Percentiles rank a stretch among this genome's conserved stretches.
Conservation (phyloP, 2,113 vertebrate genomes). For the Leuciscus idus region DNA sequence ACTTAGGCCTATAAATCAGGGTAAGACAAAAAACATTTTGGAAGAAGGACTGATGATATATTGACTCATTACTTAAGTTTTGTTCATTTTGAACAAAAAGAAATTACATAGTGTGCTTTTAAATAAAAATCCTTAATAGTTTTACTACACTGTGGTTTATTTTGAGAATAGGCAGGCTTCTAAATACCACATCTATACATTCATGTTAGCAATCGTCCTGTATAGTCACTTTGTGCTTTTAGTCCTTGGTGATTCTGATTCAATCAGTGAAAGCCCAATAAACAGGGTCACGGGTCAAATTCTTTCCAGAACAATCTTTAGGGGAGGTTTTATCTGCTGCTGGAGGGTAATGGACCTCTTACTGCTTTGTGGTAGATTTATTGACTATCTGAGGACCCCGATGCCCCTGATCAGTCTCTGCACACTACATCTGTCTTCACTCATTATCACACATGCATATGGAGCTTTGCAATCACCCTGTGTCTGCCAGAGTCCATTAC, state of each 20-base stretch:
- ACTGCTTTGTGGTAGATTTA: conserved; percentile 49
- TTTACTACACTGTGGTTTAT: background rate
- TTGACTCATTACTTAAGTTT: too few species aligned
- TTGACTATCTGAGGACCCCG: conserved; percentile 51
- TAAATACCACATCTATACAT: conserved; percentile 7
- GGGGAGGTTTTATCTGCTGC: conserved; percentile 26
- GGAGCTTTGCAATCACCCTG: conserved; percentile 40
- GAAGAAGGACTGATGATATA: too few species aligned
- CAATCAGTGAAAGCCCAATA: conserved; percentile 46
- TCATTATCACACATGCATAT: conserved; percentile 51
- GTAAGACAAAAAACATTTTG: too few species aligned
- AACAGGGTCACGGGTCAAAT: conserved; percentile 48
- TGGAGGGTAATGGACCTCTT: conserved; percentile 47
- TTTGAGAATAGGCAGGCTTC: background rate
- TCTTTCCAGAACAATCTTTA: conserved; percentile 43
- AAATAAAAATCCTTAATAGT: background rate
- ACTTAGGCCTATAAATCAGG: too few species aligned
- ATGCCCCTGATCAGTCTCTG: conserved; percentile 40
- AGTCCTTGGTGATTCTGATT: conserved; percentile 9
- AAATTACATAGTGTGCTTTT: too few species aligned
- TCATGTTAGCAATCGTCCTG: background rate
- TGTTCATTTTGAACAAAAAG: too few species aligned
- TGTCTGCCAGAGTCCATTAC: conserved; percentile 64
- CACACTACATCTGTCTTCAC: conserved; percentile 51
- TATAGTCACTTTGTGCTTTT: conserved; percentile 22